Evolutionary conservation across 2,113 vertebrate species (phyloP).

Genomic region (Erythrocercus mccallii): DNA sequence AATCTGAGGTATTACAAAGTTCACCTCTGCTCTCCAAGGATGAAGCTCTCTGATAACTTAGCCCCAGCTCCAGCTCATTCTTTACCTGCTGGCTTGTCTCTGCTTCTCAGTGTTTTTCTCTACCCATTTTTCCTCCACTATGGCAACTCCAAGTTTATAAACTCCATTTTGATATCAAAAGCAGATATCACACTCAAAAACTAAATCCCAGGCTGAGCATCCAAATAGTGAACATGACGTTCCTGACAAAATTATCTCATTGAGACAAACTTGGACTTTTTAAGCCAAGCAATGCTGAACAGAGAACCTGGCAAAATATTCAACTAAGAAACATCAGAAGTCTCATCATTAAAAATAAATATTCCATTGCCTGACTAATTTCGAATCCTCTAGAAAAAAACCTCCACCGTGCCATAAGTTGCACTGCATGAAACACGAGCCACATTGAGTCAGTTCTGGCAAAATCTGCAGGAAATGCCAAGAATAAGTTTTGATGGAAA

Average conservation of each 20-base stretch:
- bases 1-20: neutral
- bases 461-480: neutral
- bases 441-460: neutral
- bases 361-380: neutral
- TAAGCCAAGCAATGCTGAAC: neutral
- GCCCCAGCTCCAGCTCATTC: neutral
- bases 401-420: neutral
- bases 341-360: neutral
- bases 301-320: neutral
- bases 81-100: neutral
- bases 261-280: neutral
- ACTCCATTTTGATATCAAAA: neutral
- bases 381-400: neutral
- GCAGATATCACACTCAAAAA: neutral
- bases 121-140: neutral
- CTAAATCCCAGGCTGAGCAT: neutral
- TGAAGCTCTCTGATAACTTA: rapidly evolving
- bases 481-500: neutral
- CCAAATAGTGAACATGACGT: neutral
- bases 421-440: neutral
- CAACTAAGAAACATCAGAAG: neutral
- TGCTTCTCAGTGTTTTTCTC: neutral
- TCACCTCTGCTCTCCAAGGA: neutral
- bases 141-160: neutral
- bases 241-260: neutral